These are phyloP conservation scores for Emmelina monodactyla DNA, from an alignment of 2,888 invertebrate species.

Conservation along the genomic window DNA sequence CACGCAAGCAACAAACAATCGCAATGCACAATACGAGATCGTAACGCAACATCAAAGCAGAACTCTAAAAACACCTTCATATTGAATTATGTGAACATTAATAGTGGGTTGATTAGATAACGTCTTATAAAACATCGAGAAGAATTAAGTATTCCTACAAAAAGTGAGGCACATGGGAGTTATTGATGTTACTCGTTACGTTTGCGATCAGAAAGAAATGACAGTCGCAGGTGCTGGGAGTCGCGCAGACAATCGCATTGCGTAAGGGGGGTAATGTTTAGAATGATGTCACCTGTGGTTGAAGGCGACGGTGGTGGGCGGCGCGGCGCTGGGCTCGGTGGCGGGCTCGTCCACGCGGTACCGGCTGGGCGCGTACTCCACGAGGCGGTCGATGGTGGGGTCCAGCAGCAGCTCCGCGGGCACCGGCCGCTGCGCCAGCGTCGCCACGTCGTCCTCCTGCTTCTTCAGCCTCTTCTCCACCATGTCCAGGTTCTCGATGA, in stretches of 20 bases:
- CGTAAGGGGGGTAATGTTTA: conserved; percentile 21
- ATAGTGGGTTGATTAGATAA: no score
- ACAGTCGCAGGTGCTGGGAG: no score
- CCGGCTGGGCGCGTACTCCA: conserved; percentile 79
- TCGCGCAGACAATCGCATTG: conserved; percentile 28
- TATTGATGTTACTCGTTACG: no score
- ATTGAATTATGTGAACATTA: no score
- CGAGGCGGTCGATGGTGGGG: conserved; percentile 80
- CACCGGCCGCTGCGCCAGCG: conserved; percentile 75
- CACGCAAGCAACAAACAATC: no score
- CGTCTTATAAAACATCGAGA: no score
- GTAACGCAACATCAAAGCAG: no score
- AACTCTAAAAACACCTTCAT: no score
- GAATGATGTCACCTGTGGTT: conserved; percentile 54
- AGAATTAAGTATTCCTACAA: no score
- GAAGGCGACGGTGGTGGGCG: conserved; percentile 25
- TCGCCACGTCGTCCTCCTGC: conserved; percentile 84
- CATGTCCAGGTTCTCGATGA: conserved; percentile 86
- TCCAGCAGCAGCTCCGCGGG: conserved; percentile 75
- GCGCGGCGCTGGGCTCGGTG: conserved; percentile 40
- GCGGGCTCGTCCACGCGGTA: conserved; percentile 56
- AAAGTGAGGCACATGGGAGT: no score
- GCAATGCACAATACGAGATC: no score
- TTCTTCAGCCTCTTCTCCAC: conserved; percentile 85
- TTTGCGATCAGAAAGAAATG: no score